Evolutionary conservation across 2,797 vertebrate species (phyloP), one percentile per base, ranked within the genome.

Genomic region (Hemitrygon akajei): DNA sequence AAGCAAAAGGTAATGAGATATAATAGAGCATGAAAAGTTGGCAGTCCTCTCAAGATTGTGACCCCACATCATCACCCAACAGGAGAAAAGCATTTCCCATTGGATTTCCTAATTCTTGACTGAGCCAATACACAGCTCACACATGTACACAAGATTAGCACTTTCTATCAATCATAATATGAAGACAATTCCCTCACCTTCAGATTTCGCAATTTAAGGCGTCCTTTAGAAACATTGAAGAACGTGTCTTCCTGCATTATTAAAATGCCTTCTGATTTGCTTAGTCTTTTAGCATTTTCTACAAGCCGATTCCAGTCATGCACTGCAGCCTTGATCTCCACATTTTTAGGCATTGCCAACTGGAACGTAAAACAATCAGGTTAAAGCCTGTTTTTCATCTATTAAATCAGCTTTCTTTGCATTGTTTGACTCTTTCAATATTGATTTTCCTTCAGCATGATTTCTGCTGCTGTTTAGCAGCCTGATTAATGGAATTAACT

Each of bases 241-340:
- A 93, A 94, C 22, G 56, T 91, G 37, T 89, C 86, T 75, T 60
- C 73, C n/a, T 10, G n/a, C 37, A 93, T 16, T 14, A 93, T 93
- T 93, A 93, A 75, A 40, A 18, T 82, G 2, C 93, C 93, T 34
- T 81, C 79, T 1, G 75, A 81, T 56, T 60, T 40, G 76, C 93
- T 93, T 30, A 93, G 58, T 69, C 93, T 76, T 71, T 84, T 86
- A 16, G 93, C 93, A 75, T 40, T 86, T 69, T 40, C 58, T 16
- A 66, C 40, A 79, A 93, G 18, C 40, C 30, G 79, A 30, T 40
- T 58, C 79, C 14, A 11, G 58, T 79, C 58, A 71, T 10, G 79
- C 2, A 93, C 93, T 20, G 12, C 73, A 73, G 93, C 93, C 73
- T 93, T 93, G 79, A 93, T 58, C 93, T 93, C 93, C 75, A 93